Conservation (phyloP, 1,140 invertebrate species). For the Calosoma granatense region DNA sequence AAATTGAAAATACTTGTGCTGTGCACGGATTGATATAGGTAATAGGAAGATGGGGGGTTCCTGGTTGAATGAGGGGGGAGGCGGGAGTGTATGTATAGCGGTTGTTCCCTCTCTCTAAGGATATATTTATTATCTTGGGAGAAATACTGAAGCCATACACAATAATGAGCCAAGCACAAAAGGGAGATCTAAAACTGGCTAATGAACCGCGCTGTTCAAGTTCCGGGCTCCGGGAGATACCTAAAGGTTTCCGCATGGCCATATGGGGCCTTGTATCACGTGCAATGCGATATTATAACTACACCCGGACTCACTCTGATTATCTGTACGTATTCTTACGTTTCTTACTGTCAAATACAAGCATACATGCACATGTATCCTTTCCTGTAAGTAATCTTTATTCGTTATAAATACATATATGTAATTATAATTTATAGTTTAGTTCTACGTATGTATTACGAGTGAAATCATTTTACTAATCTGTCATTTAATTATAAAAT, state of each 20-base stretch:
- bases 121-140: conserved; percentile 8
- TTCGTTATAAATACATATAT: no score
- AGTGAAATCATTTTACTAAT: no score
- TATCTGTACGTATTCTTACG: no score
- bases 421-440: no score
- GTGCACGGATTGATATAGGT: neutral
- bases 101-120: neutral
- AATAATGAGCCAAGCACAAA: conserved; percentile 4
- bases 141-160: conserved; percentile 5
- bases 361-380: no score
- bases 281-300: no score
- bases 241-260: neutral
- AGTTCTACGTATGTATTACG: no score
- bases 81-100: neutral
- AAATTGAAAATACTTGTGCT: neutral
- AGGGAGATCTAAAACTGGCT: conserved; percentile 8
- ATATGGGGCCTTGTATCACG: conserved; percentile 2
- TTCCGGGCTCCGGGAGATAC: neutral
- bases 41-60: no score
- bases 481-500: no score
- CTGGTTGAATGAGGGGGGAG: neutral
- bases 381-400: no score
- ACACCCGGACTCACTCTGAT: no score
- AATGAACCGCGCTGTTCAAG: neutral
- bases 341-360: no score